Conservation (phyloP, 2,888 invertebrate species). For the Andrena hattorfiana region DNA sequence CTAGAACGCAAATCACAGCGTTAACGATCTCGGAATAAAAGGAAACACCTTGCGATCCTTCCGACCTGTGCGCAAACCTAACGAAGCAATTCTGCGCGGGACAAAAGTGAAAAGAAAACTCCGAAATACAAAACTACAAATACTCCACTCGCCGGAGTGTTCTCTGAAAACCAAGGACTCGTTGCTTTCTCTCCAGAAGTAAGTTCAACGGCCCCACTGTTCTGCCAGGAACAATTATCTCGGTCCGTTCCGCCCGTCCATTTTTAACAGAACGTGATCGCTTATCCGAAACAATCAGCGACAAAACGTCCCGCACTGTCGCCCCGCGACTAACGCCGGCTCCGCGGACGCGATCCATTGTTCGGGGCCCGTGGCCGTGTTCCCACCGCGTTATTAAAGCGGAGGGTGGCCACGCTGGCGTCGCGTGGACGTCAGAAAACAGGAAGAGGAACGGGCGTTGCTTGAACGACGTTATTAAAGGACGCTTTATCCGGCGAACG, state of each 20-base stretch:
- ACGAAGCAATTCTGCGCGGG: too few relatives aligned
- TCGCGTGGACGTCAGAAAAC: background rate
- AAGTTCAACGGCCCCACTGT: background rate
- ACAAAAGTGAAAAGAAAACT: too few relatives aligned
- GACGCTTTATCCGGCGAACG: background rate
- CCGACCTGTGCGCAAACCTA: too few relatives aligned
- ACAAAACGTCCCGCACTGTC: background rate
- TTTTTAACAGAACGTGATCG: background rate
- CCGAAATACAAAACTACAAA: too few relatives aligned
- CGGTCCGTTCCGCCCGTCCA: too few relatives aligned
- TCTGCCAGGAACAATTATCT: background rate
- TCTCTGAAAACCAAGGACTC: background rate
- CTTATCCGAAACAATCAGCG: background rate
- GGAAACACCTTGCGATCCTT: too few relatives aligned
- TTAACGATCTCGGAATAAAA: too few relatives aligned
- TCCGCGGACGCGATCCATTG: conserved; percentile 2
- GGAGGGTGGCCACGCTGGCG: background rate
- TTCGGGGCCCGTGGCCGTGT: background rate
- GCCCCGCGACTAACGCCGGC: background rate
- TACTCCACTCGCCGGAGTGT: background rate
- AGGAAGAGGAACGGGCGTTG: background rate
- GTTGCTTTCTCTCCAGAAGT: background rate
- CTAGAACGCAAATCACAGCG: too few relatives aligned
- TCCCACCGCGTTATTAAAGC: conserved; percentile 7
- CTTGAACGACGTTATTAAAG: conserved; percentile 25